Evolutionary conservation across 2,797 vertebrate species (phyloP).

Genomic region (Hypotaenidia philippensis): DNA sequence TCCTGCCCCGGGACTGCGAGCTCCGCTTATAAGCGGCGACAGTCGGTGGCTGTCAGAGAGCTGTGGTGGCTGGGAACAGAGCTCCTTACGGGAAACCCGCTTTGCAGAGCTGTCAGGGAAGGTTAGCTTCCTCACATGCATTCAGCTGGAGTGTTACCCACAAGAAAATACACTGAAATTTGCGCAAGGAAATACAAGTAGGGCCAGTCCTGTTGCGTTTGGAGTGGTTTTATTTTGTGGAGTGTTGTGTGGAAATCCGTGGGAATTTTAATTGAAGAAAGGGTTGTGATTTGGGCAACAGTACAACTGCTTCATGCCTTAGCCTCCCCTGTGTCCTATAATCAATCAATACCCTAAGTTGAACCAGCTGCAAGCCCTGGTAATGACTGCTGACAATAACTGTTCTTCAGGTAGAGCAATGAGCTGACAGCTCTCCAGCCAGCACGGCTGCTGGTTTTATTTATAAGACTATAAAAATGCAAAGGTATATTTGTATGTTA

Average conservation of each 20-base stretch:
- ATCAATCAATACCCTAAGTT: background rate
- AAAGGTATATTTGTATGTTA: background rate
- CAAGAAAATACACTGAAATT: background rate
- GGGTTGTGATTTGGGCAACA: background rate
- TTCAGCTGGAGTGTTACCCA: background rate
- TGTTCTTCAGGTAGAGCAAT: background rate
- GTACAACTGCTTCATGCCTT: background rate
- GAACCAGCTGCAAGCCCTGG: background rate
- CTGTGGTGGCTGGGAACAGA: background rate
- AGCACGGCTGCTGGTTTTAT: background rate
- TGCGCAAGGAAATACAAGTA: background rate
- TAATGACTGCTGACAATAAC: background rate
- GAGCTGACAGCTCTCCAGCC: background rate
- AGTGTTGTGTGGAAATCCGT: background rate
- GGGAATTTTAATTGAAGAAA: background rate
- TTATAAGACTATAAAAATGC: background rate
- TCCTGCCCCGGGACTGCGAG: background rate
- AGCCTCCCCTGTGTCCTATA: background rate
- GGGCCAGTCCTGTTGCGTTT: background rate
- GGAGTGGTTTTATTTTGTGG: background rate
- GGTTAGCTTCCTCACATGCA: background rate
- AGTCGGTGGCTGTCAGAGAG: background rate
- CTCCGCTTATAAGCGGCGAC: accelerated
- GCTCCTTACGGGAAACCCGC: background rate
- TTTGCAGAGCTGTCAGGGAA: background rate